Base-by-base conservation (phyloP, 1,140 invertebrate species). In the Drosophila santomea region DNA sequence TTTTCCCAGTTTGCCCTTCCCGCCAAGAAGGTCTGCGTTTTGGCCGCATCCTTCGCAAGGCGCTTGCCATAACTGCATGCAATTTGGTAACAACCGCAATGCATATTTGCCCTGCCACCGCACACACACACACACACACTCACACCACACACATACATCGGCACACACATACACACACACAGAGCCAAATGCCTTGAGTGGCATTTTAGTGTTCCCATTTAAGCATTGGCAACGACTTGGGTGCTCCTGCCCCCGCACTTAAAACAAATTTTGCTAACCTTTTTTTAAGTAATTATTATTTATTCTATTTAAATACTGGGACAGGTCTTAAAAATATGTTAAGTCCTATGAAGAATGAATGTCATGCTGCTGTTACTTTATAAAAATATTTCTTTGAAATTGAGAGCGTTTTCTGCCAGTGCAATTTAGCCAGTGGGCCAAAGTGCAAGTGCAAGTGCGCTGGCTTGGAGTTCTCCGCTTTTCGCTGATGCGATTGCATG, bases 161-260 rank as follows among this genome's bases (percentile, higher is more conserved):
- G 45, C 51, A 62, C 23, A 60, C 41, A 39, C 32, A 41, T 38
- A 11, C 20, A 45, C 28, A 56, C 17, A 55, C 43, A 50, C 44
- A 71, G 17, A 55, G 43, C 35, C 59, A 38, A 79, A 54, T 78
- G 82, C 82, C 83, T 72, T 88, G 79, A 86, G 82, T 88, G 82
- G 80, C 85, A 88, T 86, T 86, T 88, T 79, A 88, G 82, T 86
- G 75, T 77, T 84, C 59, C 63, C 78, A 86, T 80, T 66, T 81
- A 79, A 77, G 74, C 76, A 69, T 59, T 47, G 48, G 36, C 72
- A 76, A 32, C 78, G 54, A 78, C 67, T 78, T 79, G 69, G 59
- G 48, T 51, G 35, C 52, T 54, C 2, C 41, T 51, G 35, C 52
- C 48, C 1, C 41, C 45, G 41, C 60, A 66, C 64, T 66, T 1